phyloP scores from a whole-genome alignment of 1,140 invertebrate genomes.

The Leucophenga varia region DNA sequence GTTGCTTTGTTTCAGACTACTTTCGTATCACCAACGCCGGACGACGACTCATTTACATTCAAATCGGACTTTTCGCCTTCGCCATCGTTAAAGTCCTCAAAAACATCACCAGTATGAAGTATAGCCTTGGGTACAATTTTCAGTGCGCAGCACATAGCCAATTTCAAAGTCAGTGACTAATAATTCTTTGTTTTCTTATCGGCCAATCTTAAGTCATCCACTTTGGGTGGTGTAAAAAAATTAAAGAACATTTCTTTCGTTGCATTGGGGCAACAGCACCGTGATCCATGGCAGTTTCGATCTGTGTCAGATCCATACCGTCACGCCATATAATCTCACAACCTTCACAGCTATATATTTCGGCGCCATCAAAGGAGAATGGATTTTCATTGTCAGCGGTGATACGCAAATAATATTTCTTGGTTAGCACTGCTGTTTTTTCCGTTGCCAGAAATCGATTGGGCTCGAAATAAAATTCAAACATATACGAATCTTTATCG shows the following conservation, averaged over 20 bases:
- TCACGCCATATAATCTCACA: conserved; percentile 90
- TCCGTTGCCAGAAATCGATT: conserved; percentile 95
- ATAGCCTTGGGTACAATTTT: conserved; percentile 84
- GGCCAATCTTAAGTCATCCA: conserved; percentile 67
- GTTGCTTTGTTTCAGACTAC: too few species aligned
- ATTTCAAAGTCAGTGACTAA: conserved; percentile 87
- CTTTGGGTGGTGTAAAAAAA: conserved; percentile 88
- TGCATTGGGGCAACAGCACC: conserved; percentile 88
- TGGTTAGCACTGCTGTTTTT: conserved; percentile 84
- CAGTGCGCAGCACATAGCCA: conserved; percentile 91
- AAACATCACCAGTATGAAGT: conserved; percentile 80
- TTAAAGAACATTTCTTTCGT: conserved; percentile 92
- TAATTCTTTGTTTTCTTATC: neutral
- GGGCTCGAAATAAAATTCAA: conserved; percentile 90
- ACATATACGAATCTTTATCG: conserved; percentile 51
- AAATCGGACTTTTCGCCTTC: too few species aligned
- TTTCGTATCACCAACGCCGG: too few species aligned
- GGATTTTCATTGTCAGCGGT: conserved; percentile 84
- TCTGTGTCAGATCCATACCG: conserved; percentile 92
- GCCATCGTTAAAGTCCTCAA: conserved; percentile 60
- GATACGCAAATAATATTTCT: conserved; percentile 91
- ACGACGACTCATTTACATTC: too few species aligned
- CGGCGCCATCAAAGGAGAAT: conserved; percentile 94
- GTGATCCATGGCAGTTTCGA: conserved; percentile 83
- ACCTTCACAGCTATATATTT: conserved; percentile 88